These are phyloP conservation scores for Antitype chi DNA, from an alignment of 2,888 invertebrate genomes.

Conservation along the genomic window DNA sequence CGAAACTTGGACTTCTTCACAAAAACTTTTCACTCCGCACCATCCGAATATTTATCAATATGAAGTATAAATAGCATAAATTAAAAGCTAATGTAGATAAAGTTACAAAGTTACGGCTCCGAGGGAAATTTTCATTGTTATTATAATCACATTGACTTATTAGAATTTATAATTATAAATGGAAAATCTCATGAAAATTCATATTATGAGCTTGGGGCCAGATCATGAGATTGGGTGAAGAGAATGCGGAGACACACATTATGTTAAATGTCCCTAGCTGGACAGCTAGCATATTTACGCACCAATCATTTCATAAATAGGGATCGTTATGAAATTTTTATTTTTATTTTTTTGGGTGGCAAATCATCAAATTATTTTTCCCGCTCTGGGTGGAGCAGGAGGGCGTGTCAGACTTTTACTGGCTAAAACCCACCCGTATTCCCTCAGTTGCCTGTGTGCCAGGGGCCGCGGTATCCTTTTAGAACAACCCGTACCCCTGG, in stretches of 20 bases:
- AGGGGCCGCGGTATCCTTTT: too few relatives aligned
- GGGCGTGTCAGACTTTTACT: too few relatives aligned
- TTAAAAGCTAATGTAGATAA: constrained; percentile 51
- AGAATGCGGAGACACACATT: background rate
- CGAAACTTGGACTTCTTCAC: constrained; percentile 26
- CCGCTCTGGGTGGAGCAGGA: too few relatives aligned
- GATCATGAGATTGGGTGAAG: background rate
- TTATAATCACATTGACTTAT: constrained; percentile 48
- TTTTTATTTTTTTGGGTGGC: too few relatives aligned
- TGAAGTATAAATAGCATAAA: constrained; percentile 57
- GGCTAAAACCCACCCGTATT: too few relatives aligned
- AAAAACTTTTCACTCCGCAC: constrained; percentile 44
- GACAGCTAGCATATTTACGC: background rate
- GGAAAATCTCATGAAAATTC: constrained; percentile 40
- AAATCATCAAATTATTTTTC: too few relatives aligned
- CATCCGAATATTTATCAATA: constrained; percentile 57
- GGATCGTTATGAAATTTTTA: too few relatives aligned
- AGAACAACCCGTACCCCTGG: too few relatives aligned
- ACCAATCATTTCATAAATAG: background rate
- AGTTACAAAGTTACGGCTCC: constrained; percentile 37
- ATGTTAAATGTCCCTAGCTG: background rate
- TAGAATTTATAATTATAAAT: constrained; percentile 42
- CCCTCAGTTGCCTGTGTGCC: too few relatives aligned
- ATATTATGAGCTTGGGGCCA: background rate
- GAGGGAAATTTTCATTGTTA: constrained; percentile 43